These are phyloP conservation scores for Pangasianodon gigas DNA, from an alignment of 2,113 vertebrate genomes.

Conservation along the genomic window DNA sequence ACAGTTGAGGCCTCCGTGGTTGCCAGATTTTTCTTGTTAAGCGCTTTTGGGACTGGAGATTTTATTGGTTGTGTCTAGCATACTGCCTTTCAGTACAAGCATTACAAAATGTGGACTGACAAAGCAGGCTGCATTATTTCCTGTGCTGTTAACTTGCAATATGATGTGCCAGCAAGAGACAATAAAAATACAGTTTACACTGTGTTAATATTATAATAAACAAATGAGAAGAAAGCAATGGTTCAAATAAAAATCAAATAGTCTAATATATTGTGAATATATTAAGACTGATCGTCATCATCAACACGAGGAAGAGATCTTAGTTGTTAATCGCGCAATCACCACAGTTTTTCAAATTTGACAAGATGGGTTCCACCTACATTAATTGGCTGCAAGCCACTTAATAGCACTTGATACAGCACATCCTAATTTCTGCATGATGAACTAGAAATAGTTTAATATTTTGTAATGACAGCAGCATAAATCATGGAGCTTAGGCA, in stretches of 20 bases:
- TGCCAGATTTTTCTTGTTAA: background rate
- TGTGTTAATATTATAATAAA: background rate
- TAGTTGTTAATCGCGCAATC: background rate
- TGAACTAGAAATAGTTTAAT: background rate
- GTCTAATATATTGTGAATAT: background rate
- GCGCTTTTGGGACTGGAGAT: background rate
- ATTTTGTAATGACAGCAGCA: background rate
- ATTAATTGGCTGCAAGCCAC: background rate
- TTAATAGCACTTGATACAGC: background rate
- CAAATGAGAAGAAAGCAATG: background rate
- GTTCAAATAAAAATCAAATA: background rate
- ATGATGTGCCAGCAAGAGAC: background rate
- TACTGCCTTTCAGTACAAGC: background rate
- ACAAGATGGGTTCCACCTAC: background rate
- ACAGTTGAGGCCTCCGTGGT: background rate
- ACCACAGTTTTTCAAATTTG: background rate
- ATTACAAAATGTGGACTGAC: background rate
- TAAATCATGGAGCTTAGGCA: background rate
- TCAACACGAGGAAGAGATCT: background rate
- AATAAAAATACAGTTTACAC: background rate
- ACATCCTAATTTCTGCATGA: background rate
- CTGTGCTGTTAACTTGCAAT: background rate
- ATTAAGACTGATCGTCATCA: background rate
- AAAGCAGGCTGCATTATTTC: slow-evolving; percentile 5
- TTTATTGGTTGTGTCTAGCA: slow-evolving; percentile 2